Evolutionary conservation across 2,797 vertebrate genomes (phyloP).

Genomic region (Arrhamphus sclerolepis): DNA sequence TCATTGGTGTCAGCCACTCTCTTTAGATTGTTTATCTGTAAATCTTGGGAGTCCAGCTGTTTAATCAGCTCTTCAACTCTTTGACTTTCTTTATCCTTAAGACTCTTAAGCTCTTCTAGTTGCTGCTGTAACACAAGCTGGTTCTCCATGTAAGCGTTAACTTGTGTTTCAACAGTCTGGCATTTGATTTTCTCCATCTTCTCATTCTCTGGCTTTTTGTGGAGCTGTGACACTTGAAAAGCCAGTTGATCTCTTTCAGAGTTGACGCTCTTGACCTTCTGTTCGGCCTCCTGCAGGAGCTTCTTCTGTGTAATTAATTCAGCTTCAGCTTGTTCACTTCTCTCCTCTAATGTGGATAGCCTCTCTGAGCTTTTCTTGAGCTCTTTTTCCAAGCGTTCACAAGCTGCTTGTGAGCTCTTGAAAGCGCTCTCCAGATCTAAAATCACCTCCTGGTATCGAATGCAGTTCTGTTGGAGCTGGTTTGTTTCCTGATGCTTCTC

Average conservation of each 20-base stretch:
- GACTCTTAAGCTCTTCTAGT: conserved; percentile 62
- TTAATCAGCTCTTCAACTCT: conserved; percentile 68
- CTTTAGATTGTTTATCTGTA: conserved; percentile 79
- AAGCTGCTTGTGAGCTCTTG: conserved; percentile 74
- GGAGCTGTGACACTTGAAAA: conserved; percentile 65
- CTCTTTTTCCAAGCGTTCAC: conserved; percentile 75
- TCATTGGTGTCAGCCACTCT: conserved; percentile 75
- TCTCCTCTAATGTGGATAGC: conserved; percentile 58
- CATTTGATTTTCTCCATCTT: conserved; percentile 46
- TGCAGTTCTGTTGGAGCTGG: conserved; percentile 88
- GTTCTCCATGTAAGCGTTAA: conserved; percentile 68
- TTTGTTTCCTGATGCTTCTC: conserved; percentile 91
- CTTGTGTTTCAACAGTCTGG: conserved; percentile 61
- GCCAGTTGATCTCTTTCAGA: conserved; percentile 78
- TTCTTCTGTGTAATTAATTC: conserved; percentile 63
- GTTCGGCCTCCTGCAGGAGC: conserved; percentile 71
- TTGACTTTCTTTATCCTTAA: conserved; percentile 63
- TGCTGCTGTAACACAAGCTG: conserved; percentile 71
- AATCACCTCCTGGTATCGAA: conserved; percentile 87
- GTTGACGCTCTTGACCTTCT: conserved; percentile 60
- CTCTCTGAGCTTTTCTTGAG: conserved; percentile 70
- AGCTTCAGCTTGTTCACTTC: conserved; percentile 56
- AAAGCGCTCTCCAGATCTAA: conserved; percentile 83
- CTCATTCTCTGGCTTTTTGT: conserved; percentile 53
- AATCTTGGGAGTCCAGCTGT: conserved; percentile 68